These are phyloP conservation scores for Habroteleia sp. DNA, from an alignment of 2,888 invertebrate genomes.

Conservation along the genomic window DNA sequence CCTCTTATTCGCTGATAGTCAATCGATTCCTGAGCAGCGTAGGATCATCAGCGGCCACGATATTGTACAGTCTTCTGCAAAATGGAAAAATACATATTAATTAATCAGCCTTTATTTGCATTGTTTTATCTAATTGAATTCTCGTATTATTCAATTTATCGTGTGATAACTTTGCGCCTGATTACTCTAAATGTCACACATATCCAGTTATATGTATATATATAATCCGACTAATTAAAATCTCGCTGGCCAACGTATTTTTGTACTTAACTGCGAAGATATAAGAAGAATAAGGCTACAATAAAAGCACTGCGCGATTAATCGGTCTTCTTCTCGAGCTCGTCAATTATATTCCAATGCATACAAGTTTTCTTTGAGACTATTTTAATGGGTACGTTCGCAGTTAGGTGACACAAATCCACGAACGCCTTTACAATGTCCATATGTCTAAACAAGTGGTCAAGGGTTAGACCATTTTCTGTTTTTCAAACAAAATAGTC, in stretches of 20 bases:
- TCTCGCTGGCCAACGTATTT: conserved; percentile 36
- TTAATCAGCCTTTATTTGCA: conserved; percentile 44
- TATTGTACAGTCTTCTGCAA: conserved; percentile 52
- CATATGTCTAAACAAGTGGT: no score
- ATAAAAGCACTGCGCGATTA: conserved; percentile 34
- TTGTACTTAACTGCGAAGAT: conserved; percentile 21
- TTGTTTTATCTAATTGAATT: conserved; percentile 54
- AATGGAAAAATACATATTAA: conserved; percentile 56
- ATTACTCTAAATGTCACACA: conserved; percentile 44
- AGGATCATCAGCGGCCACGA: conserved; percentile 49
- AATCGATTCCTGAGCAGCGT: conserved; percentile 46
- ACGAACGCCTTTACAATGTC: no score
- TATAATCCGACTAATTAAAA: conserved; percentile 50
- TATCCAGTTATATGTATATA: no score
- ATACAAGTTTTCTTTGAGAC: conserved; percentile 19
- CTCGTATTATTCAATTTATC: conserved; percentile 47
- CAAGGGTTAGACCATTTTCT: no score
- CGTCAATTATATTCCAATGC: conserved; percentile 34
- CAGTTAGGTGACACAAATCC: no score
- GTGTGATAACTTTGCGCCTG: conserved; percentile 29
- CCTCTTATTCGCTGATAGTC: conserved; percentile 32
- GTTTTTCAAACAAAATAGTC: no score
- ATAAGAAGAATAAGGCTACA: conserved; percentile 32
- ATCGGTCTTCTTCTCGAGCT: conserved; percentile 17
- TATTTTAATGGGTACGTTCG: no score